A percentile compares a stretch with the other conserved stretches of the same genome.
phyloP scores from a whole-genome alignment of 1,140 invertebrate genomes.

The Asobara japonica region DNA sequence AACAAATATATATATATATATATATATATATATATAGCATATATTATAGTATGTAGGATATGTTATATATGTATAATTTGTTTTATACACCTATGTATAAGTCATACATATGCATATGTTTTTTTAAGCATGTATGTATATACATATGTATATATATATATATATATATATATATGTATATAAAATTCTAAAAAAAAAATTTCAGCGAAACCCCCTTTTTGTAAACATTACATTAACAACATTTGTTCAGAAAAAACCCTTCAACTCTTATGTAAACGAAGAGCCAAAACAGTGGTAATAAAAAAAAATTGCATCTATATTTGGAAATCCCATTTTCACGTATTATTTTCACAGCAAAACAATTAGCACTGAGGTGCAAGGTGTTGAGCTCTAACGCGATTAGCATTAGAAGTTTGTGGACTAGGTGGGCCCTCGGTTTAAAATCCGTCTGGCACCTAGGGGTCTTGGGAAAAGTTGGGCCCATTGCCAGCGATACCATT shows the following conservation, averaged over 20 bases:
- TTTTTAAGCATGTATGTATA: no score
- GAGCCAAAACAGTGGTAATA: not conserved
- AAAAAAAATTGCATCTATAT: not conserved
- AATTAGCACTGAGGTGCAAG: constrained; percentile 52
- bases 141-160: no score
- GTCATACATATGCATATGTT: no score
- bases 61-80: no score
- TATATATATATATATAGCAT: no score
- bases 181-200: not conserved
- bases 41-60: no score
- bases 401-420: constrained; percentile 35
- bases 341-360: constrained; percentile 22
- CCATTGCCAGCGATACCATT: no score
- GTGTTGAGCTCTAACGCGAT: constrained; percentile 49
- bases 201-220: not conserved
- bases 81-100: no score
- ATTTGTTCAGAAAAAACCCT: not conserved
- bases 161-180: no score
- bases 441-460: not conserved
- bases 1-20: no score
- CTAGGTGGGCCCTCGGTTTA: not conserved
- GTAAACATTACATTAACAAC: not conserved
- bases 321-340: not conserved
- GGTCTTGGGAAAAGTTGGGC: not conserved
- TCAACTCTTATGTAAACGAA: not conserved